Conservation (phyloP, 2,888 invertebrate genomes). For the Tuberolachnus salignus region DNA sequence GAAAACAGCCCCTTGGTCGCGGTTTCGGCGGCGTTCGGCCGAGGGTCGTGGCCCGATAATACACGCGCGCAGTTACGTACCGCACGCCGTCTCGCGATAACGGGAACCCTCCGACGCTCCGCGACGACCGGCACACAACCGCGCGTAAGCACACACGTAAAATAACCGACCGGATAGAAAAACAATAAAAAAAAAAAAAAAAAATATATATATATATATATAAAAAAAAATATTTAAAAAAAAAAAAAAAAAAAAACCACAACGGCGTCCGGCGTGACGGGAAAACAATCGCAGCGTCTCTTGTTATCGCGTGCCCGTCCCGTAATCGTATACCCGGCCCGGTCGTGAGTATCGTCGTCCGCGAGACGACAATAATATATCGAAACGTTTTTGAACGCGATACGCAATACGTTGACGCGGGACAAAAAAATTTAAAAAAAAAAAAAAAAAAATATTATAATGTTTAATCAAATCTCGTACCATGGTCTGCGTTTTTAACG, state of each 20-base stretch:
- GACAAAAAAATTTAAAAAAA: too few species aligned
- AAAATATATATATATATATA: background rate
- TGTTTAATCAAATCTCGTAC: too few species aligned
- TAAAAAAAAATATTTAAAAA: background rate
- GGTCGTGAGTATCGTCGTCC: background rate
- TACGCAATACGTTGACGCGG: too few species aligned
- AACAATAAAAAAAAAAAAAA: background rate
- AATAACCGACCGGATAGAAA: too few species aligned
- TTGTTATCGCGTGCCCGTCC: background rate
- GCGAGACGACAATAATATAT: background rate
- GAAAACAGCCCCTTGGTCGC: conserved; percentile 10
- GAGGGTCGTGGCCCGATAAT: conserved; percentile 4
- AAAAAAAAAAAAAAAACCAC: background rate
- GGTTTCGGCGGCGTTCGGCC: background rate
- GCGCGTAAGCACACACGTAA: background rate
- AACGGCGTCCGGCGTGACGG: too few species aligned
- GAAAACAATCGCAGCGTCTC: background rate
- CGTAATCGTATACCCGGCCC: too few species aligned
- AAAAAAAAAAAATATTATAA: too few species aligned
- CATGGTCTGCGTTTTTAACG: too few species aligned
- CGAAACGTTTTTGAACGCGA: too few species aligned
- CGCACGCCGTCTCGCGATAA: conserved; percentile 42
- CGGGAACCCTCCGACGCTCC: background rate
- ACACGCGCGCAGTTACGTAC: conserved; percentile 45
- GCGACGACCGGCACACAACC: background rate